These are phyloP conservation scores for Pycnonotus jocosus DNA, from an alignment of 2,113 vertebrate species.

Conservation along the genomic window DNA sequence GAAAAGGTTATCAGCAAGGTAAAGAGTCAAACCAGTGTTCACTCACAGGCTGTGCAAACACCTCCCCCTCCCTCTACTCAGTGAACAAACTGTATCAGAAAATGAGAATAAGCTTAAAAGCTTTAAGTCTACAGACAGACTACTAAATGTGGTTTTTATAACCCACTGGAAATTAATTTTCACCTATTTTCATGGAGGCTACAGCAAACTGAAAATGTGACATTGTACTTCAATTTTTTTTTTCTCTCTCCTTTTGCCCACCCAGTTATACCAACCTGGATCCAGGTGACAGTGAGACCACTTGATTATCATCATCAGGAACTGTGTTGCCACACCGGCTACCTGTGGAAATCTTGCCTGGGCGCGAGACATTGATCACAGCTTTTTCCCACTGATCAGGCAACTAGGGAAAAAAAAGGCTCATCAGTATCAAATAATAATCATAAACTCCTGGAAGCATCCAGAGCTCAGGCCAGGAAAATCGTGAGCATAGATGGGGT, in stretches of 20 bases:
- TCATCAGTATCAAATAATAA: neutral
- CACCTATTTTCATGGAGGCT: neutral
- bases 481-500: fast-evolving
- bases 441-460: neutral
- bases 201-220: neutral
- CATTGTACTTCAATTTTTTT: neutral
- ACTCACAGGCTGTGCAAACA: conserved; percentile 11
- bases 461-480: neutral
- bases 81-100: neutral
- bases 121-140: neutral
- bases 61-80: neutral
- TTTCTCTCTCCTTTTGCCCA: neutral
- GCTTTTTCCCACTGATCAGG: conserved; percentile 97
- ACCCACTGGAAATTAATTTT: neutral
- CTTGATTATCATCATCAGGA: conserved; percentile 91
- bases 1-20: neutral
- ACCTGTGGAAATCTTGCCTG: conserved; percentile 81
- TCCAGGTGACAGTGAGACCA: conserved; percentile 86
- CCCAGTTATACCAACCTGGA: conserved; percentile 77
- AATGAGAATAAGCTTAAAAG: neutral
- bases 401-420: conserved; percentile 69
- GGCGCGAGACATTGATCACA: conserved; percentile 82
- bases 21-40: neutral
- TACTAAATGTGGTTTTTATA: neutral
- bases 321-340: conserved; percentile 92